Base-by-base conservation (phyloP, 1,140 invertebrate genomes). In the Lasioglossum albipes region DNA sequence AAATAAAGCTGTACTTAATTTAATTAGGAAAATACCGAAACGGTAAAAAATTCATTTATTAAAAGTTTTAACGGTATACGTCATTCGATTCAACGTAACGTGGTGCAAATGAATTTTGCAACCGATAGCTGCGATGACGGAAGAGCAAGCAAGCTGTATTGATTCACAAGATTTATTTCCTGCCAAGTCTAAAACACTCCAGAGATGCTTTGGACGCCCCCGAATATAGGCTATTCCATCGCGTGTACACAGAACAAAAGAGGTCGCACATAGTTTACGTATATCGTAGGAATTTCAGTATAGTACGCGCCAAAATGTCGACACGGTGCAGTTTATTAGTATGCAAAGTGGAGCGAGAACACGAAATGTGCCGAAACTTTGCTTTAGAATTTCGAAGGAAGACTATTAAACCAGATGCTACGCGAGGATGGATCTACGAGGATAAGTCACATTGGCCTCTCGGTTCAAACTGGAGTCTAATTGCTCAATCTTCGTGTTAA, bases 221-320 rank as follows among this genome's bases (percentile, higher is more conserved):
- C 41, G 62, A 77, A 69, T 70, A 31, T 16, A 7, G 45, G 57
- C 59, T 41, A 41, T 65, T 54, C 13, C 54, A 18, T 49, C 20
- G 16, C 7, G 22, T 72, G 61, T 65, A 65, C 22, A 20, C 52
- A 57, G 45, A 54, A 79, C 69, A 72, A 79, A 72, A 65, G 69
- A 54, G 45, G 45, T 42, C 45, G 69, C 65, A 57, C 67, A 77
- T 77, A 77, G 75, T 77, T 77, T 16, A 16, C 75, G 22, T 69
- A 36, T 66, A 69, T 77, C 36, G 7, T 6, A 41, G 75, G 66
- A 70, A 70, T 70, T 77, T 68, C 57, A 52, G 27, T 57, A n/a
- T 41, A 52, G 31, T n/a, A 10, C 49, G 62, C 18, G 62, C 65
- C 65, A 41, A 22, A n/a, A 41, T n/a, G 66, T 49, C 66, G 66